A percentile compares a stretch with the other conserved stretches of the same genome.
These are phyloP conservation scores for Cyanistes caeruleus DNA, from an alignment of 2,113 vertebrate species.

Conservation along the genomic window DNA sequence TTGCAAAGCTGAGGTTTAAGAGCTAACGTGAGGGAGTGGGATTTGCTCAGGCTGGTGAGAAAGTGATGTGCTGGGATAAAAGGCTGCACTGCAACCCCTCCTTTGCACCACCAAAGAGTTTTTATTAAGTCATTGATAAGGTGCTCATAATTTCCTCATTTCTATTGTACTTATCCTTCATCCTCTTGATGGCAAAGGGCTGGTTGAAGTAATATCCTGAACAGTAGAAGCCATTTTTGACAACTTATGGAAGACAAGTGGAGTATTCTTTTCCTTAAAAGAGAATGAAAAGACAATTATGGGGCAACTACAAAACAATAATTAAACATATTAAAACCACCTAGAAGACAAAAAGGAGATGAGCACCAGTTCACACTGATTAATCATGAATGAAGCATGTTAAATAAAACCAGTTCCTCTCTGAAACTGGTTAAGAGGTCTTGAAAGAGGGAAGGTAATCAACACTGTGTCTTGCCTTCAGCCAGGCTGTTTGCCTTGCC, in stretches of 20 bases:
- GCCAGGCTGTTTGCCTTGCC: neutral
- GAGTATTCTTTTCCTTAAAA: neutral
- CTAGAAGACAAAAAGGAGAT: neutral
- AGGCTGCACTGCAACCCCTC: neutral
- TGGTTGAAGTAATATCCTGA: neutral
- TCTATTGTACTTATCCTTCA: neutral
- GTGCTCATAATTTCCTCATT: neutral
- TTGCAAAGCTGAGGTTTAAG: neutral
- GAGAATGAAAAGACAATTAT: neutral
- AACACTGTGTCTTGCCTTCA: neutral
- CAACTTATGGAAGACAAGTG: neutral
- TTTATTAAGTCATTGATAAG: neutral
- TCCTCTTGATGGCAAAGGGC: neutral
- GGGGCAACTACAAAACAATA: neutral
- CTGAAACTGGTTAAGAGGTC: neutral
- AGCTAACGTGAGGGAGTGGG: neutral
- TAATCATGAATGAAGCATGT: neutral
- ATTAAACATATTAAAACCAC: neutral
- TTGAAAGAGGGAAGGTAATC: neutral
- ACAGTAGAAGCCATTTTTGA: neutral
- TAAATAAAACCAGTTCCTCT: neutral
- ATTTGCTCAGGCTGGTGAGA: neutral
- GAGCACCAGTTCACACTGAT: fast-evolving
- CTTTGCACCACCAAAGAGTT: neutral
- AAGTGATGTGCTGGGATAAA: neutral